phyloP scores from a whole-genome alignment of 2,888 invertebrate genomes.

The Leptinotarsa juncta region DNA sequence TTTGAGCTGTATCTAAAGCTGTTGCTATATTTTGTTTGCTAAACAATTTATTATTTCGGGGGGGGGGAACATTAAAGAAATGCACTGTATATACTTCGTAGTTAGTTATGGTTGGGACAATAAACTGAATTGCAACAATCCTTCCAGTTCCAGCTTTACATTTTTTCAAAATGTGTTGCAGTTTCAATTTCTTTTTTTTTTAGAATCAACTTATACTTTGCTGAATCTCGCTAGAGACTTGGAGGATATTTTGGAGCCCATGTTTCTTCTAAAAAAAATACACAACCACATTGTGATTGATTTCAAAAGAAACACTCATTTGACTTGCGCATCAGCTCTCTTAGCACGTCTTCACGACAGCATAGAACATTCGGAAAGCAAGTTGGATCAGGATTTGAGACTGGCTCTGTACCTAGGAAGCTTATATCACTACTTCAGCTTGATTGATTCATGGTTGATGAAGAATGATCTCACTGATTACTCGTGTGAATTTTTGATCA shows the following conservation, averaged over 20 bases:
- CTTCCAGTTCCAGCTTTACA: too few species aligned
- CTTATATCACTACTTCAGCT: constrained; percentile 59
- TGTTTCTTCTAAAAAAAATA: constrained; percentile 53
- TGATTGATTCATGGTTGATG: constrained; percentile 61
- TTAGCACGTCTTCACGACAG: constrained; percentile 56
- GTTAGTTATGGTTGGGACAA: too few species aligned
- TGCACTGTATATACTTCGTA: too few species aligned
- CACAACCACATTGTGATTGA: constrained; percentile 54
- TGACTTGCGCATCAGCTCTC: constrained; percentile 54
- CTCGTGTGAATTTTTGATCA: constrained; percentile 60
- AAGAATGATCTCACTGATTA: constrained; percentile 59
- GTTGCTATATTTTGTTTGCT: too few species aligned
- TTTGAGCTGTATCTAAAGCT: too few species aligned
- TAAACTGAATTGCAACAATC: too few species aligned
- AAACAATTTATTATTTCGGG: too few species aligned
- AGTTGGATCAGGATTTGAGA: constrained; percentile 60
- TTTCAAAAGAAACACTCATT: constrained; percentile 45
- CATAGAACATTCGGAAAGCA: constrained; percentile 53
- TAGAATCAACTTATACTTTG: constrained; percentile 60
- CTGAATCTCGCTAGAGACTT: constrained; percentile 56
- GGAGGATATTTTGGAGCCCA: constrained; percentile 53
- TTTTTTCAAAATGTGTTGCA: too few species aligned
- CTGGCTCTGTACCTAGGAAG: constrained; percentile 60
- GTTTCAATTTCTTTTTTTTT: constrained; percentile 3
- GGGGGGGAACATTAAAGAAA: too few species aligned